Base-by-base conservation (phyloP, 2,888 invertebrate genomes). In the Netelia fuscicornis region DNA sequence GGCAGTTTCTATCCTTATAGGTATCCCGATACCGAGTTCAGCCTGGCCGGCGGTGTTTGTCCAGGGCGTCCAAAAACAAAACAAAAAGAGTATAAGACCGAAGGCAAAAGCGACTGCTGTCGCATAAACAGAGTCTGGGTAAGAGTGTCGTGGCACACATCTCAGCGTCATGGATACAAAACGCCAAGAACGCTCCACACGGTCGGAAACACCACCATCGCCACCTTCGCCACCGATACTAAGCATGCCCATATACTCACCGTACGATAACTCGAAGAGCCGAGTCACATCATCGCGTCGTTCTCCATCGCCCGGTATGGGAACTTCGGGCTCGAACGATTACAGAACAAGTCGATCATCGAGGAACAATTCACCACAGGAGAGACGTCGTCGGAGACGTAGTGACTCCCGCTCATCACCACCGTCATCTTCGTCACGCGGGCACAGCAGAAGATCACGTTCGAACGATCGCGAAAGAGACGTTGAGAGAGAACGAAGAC, bases 1-100 rank as follows among this genome's bases (percentile, higher is more conserved):
- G 95, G 95, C 94, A 96, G 96, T 96, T 95, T 94, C 96, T 95
- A 95, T 96, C 95, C 95, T 95, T 95, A 95, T 96, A 96, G 96
- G 96, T 95, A 95, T 94, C 94, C 94, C 85, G 94, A 94, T 95
- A 94, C 94, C 95, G 95, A 94, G 80, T 76, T 95, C 94, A 94
- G 94, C 95, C 93, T 94, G 95, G 94, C 94, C 89, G 86, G 86
- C 85, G 84, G 83, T 37, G 56, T 42, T 42, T 44, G 81, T n/a
- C 44, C 62, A 52, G 2, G 70, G 44, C 56, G 25, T n/a, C n/a
- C n/a, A 58, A 42, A 71, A 71, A 30, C 11, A 65, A 74, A 62
- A 42, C 17, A 62, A 52, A 52, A 56, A 70, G 93, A 92, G 93
- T 90, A 87, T 93, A 94, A 17, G n/a, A 70, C 37, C 65, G 64